Conservation (phyloP, 2,797 vertebrate species). For the Rhinophrynus dorsalis region DNA sequence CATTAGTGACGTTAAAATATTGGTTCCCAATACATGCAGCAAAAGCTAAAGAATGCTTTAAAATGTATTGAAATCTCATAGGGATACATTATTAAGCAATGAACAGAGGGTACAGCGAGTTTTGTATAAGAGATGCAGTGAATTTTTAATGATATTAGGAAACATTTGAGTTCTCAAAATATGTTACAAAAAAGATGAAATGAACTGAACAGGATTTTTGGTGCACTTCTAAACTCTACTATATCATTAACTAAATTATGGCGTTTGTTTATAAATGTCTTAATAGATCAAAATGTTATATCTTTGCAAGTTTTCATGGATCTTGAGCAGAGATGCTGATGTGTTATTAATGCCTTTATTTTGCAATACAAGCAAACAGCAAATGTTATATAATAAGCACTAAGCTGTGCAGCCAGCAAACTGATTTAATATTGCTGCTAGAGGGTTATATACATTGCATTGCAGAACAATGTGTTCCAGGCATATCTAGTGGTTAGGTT, state of each 20-base stretch:
- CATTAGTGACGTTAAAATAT: too few species aligned
- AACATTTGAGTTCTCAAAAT: neutral
- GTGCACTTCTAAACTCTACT: slow-evolving; percentile 15
- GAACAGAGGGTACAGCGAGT: too few species aligned
- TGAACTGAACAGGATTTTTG: neutral
- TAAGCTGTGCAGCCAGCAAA: slow-evolving; percentile 42
- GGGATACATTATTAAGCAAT: too few species aligned
- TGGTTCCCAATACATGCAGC: too few species aligned
- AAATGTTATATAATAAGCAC: slow-evolving; percentile 37
- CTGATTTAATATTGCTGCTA: slow-evolving; percentile 30
- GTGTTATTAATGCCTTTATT: slow-evolving; percentile 46
- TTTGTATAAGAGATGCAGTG: too few species aligned
- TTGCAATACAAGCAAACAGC: slow-evolving; percentile 43
- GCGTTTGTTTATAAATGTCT: slow-evolving; percentile 44
- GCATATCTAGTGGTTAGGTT: slow-evolving; percentile 37
- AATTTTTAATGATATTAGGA: too few species aligned
- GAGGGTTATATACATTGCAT: slow-evolving; percentile 17
- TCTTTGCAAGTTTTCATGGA: slow-evolving; percentile 20
- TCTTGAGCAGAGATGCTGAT: slow-evolving; percentile 39
- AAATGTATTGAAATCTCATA: too few species aligned
- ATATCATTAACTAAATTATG: slow-evolving; percentile 47
- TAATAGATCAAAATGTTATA: slow-evolving; percentile 29
- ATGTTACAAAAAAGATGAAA: neutral
- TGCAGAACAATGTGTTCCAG: slow-evolving; percentile 35
- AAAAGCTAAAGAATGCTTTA: too few species aligned